phyloP scores from a whole-genome alignment of 2,797 vertebrate species.

The Hypotaenidia okinawae region DNA sequence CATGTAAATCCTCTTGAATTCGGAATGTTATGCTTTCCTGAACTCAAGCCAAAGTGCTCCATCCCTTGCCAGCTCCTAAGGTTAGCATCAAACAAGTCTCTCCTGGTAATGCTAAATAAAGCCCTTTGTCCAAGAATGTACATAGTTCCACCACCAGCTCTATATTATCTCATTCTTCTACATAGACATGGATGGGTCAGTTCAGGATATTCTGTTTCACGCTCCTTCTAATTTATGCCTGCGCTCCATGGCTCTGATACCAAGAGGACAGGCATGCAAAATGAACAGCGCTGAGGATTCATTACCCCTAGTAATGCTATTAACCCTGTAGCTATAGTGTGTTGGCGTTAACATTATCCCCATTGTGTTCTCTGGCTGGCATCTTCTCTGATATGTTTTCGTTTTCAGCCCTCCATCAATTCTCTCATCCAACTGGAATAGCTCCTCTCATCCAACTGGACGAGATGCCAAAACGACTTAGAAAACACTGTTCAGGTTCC shows the following conservation, averaged over 20 bases:
- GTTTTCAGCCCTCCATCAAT: neutral
- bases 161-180: neutral
- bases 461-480: neutral
- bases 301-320: neutral
- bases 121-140: neutral
- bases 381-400: neutral
- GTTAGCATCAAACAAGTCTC: neutral
- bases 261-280: neutral
- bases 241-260: neutral
- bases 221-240: neutral
- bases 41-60: neutral
- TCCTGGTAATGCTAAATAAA: neutral
- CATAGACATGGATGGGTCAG: neutral
- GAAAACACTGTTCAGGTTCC: neutral
- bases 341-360: neutral
- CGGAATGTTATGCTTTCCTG: neutral
- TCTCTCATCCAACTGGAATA: neutral
- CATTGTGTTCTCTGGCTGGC: neutral
- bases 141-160: neutral
- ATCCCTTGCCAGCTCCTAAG: neutral
- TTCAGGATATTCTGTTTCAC: neutral
- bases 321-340: neutral
- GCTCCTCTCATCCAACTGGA: neutral
- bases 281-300: neutral
- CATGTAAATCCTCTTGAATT: neutral